Evolutionary conservation across 1,140 invertebrate genomes (phyloP).

Genomic region (Cataglyphis hispanica): DNA sequence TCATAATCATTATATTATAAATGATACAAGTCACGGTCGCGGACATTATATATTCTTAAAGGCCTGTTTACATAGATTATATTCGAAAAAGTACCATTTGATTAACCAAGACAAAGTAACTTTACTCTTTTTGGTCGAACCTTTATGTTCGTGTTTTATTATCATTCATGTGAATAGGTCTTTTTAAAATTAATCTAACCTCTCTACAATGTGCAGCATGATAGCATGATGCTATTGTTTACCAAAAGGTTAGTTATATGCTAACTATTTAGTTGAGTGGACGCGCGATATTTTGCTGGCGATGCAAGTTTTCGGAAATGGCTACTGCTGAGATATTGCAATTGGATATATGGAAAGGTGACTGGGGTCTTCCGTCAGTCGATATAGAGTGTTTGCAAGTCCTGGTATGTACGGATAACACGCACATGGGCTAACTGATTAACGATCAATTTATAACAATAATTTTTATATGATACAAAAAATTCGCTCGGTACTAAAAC

Average conservation of each 20-base stretch:
- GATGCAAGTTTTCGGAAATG: conserved; percentile 38
- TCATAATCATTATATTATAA: no score
- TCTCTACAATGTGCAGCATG: neutral
- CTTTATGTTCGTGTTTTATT: no score
- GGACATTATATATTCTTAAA: no score
- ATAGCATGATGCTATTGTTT: neutral
- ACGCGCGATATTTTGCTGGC: neutral
- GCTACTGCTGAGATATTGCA: conserved; percentile 72
- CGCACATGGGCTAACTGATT: neutral
- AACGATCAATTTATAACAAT: neutral
- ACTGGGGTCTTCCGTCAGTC: conserved; percentile 94
- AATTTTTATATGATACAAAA: neutral
- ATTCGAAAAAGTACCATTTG: no score
- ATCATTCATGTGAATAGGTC: no score
- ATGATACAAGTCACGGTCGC: no score
- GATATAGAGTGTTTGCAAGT: conserved; percentile 93
- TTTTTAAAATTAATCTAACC: neutral
- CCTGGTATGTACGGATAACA: conserved; percentile 88
- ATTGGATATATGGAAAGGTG: conserved; percentile 93
- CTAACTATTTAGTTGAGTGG: neutral
- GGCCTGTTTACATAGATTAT: no score
- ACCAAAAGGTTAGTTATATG: neutral
- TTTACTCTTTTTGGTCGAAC: no score
- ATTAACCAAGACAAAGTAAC: no score
- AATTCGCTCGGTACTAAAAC: neutral